phyloP scores from a whole-genome alignment of 2,888 invertebrate species.

The Erannis defoliaria region DNA sequence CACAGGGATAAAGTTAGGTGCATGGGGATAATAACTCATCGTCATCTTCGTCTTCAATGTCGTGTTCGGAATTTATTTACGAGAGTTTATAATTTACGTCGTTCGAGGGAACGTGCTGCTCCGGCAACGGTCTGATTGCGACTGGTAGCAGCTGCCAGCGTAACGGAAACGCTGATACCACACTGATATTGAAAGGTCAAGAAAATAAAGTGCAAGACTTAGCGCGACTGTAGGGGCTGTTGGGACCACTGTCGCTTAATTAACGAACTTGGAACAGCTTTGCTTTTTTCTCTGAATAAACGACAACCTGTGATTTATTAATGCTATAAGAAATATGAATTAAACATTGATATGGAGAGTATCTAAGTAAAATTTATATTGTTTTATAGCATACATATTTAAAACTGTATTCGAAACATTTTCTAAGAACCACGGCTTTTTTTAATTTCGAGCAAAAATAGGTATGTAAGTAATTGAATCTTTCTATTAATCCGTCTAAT shows the following conservation, averaged over 20 bases:
- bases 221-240: neutral
- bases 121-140: slow-evolving; percentile 63
- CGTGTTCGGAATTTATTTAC: slow-evolving; percentile 62
- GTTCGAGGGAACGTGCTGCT: slow-evolving; percentile 60
- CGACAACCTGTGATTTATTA: neutral
- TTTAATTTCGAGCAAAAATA: too few relatives aligned
- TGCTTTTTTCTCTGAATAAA: neutral
- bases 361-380: too few relatives aligned
- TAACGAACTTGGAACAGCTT: slow-evolving; percentile 4
- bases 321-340: neutral
- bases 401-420: too few relatives aligned
- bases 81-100: slow-evolving; percentile 52
- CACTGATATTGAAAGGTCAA: slow-evolving; percentile 24
- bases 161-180: slow-evolving; percentile 19
- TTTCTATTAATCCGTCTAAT: too few relatives aligned
- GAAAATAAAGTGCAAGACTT: slow-evolving; percentile 24
- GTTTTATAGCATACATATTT: too few relatives aligned
- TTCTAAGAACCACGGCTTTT: too few relatives aligned
- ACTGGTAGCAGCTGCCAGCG: slow-evolving; percentile 51
- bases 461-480: too few relatives aligned
- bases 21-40: slow-evolving; percentile 61
- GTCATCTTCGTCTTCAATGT: slow-evolving; percentile 56
- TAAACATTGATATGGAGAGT: too few relatives aligned
- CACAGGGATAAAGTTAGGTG: slow-evolving; percentile 52
- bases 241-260: neutral